A percentile compares a stretch with the other conserved stretches of the same genome.
These are phyloP conservation scores for Pachycephus smyrnensis DNA, from an alignment of 2,888 invertebrate species.

Conservation along the genomic window DNA sequence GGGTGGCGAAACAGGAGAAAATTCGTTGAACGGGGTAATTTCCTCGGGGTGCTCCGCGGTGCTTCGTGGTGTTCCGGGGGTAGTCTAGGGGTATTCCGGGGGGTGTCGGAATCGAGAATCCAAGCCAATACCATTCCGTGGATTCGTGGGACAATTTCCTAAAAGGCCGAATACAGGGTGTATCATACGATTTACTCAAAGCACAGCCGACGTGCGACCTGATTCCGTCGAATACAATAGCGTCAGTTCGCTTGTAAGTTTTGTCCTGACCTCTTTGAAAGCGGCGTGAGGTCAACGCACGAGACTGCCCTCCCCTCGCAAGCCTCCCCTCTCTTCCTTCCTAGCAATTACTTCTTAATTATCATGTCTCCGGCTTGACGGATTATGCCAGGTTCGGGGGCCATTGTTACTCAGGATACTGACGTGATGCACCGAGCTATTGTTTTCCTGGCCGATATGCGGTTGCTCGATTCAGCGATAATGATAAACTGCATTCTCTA, in stretches of 20 bases:
- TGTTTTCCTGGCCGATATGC: slow-evolving; percentile 4
- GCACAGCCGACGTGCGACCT: slow-evolving; percentile 1
- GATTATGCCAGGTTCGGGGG: background rate
- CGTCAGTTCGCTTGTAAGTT: background rate
- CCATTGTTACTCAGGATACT: background rate
- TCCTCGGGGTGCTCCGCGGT: background rate
- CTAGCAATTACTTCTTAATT: slow-evolving; percentile 49
- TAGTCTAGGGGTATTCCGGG: background rate
- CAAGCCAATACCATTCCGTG: too few relatives aligned
- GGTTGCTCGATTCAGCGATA: background rate
- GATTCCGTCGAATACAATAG: background rate
- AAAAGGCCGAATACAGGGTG: background rate
- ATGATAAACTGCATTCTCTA: background rate
- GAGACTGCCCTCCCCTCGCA: background rate
- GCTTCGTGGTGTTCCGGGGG: background rate
- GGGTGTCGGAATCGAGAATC: background rate
- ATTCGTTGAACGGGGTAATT: background rate
- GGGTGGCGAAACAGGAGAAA: background rate
- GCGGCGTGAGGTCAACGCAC: background rate
- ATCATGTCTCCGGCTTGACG: slow-evolving; percentile 38
- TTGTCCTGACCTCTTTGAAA: background rate
- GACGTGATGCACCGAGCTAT: background rate
- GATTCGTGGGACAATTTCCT: slow-evolving; percentile 3
- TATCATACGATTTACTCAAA: slow-evolving; percentile 1
- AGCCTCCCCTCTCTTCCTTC: too few relatives aligned